phyloP scores from a whole-genome alignment of 2,888 invertebrate genomes.

The Cephonodes hylas region DNA sequence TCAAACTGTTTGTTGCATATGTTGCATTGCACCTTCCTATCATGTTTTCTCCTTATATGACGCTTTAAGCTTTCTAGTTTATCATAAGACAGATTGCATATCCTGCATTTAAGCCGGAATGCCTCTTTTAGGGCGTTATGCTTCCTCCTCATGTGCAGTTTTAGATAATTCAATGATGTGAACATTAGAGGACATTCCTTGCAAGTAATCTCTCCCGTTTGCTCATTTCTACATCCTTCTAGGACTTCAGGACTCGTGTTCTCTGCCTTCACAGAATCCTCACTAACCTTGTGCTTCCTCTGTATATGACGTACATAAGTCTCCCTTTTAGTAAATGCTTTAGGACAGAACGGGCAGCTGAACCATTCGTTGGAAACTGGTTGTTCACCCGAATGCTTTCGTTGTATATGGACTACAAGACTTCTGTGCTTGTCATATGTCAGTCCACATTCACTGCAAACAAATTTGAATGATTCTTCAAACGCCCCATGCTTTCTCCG shows the following conservation, averaged over 20 bases:
- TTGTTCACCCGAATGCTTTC: slow-evolving; percentile 53
- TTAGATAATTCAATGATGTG: slow-evolving; percentile 61
- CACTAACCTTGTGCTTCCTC: slow-evolving; percentile 59
- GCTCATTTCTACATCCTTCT: slow-evolving; percentile 43
- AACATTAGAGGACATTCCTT: slow-evolving; percentile 66
- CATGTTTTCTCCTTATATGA: slow-evolving; percentile 68
- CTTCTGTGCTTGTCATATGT: slow-evolving; percentile 71
- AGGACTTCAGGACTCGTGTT: slow-evolving; percentile 30
- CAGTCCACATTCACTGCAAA: slow-evolving; percentile 62
- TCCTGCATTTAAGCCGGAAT: slow-evolving; percentile 65
- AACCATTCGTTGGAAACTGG: slow-evolving; percentile 55
- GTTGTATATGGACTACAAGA: slow-evolving; percentile 60
- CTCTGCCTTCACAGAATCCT: slow-evolving; percentile 37
- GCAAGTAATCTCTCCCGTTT: slow-evolving; percentile 65
- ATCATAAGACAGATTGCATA: slow-evolving; percentile 71
- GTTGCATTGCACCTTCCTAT: slow-evolving; percentile 57
- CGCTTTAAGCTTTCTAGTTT: slow-evolving; percentile 72
- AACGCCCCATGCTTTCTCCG: slow-evolving; percentile 64
- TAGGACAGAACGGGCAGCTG: slow-evolving; percentile 67
- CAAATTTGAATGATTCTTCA: slow-evolving; percentile 60
- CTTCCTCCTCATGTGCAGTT: slow-evolving; percentile 69
- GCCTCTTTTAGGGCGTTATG: slow-evolving; percentile 65
- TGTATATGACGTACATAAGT: slow-evolving; percentile 70
- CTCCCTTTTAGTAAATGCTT: slow-evolving; percentile 63
- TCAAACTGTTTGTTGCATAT: slow-evolving; percentile 67